phyloP scores from a whole-genome alignment of 2,797 vertebrate genomes.

The Scyliorhinus canicula region DNA sequence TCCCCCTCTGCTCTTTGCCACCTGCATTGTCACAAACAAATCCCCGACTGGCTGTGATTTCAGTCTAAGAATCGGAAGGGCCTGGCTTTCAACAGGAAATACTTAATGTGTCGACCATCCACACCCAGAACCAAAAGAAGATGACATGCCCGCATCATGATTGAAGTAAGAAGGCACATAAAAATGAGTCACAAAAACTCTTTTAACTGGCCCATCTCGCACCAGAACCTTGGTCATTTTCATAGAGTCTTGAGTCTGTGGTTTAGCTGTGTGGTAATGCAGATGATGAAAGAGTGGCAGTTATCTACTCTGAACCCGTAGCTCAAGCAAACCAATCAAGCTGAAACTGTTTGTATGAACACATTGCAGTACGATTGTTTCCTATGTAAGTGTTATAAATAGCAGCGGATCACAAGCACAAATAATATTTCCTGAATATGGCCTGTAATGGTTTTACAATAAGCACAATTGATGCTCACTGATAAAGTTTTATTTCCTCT shows the following conservation, averaged over 20 bases:
- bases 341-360: neutral
- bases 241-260: constrained; percentile 37
- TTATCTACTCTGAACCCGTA: neutral
- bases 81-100: constrained; percentile 75
- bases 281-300: neutral
- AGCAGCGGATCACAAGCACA: neutral
- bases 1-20: constrained; percentile 50
- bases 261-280: constrained; percentile 9
- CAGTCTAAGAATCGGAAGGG: constrained; percentile 72
- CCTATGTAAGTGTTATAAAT: constrained; percentile 42
- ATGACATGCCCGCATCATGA: constrained; percentile 20
- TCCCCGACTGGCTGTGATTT: constrained; percentile 56
- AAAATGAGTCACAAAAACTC: fast-evolving
- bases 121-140: constrained; percentile 37
- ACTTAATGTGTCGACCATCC: constrained; percentile 57
- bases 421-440: constrained; percentile 45
- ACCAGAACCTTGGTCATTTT: constrained; percentile 53
- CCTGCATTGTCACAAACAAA: constrained; percentile 51
- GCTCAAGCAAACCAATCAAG: neutral
- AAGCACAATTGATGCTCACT: constrained; percentile 43
- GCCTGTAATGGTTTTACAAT: constrained; percentile 39
- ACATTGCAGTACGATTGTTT: constrained; percentile 40
- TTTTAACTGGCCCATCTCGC: constrained; percentile 59
- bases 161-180: constrained; percentile 36
- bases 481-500: constrained; percentile 48